Evolutionary conservation across 1,140 invertebrate genomes (phyloP).

Genomic region (Asbolus verrucosus): DNA sequence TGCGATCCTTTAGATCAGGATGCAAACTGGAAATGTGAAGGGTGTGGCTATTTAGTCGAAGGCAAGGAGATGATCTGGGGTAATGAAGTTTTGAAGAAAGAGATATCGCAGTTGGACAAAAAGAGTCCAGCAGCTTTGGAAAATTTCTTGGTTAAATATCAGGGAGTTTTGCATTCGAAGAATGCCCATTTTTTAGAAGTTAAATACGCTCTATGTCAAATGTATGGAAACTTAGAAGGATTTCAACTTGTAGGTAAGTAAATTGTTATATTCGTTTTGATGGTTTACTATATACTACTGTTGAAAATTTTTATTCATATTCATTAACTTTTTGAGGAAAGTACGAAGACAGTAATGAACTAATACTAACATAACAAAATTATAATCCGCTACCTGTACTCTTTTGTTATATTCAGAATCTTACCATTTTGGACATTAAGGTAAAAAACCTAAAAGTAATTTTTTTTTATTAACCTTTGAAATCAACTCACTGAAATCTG

Average conservation of each 20-base stretch:
- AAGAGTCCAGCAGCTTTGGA: conserved; percentile 69
- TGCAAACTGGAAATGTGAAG: conserved; percentile 73
- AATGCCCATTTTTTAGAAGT: conserved; percentile 75
- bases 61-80: conserved; percentile 70
- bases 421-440: too few species aligned
- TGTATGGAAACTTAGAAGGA: conserved; percentile 73
- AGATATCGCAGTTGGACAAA: conserved; percentile 70
- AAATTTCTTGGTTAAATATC: conserved; percentile 72
- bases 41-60: conserved; percentile 68
- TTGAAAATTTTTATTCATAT: too few species aligned
- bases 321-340: too few species aligned
- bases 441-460: too few species aligned
- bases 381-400: too few species aligned
- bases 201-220: conserved; percentile 73
- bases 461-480: too few species aligned
- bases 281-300: too few species aligned
- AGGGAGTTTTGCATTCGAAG: conserved; percentile 70
- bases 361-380: too few species aligned
- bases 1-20: conserved; percentile 71
- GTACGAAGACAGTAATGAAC: too few species aligned
- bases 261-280: not conserved
- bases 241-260: conserved; percentile 50
- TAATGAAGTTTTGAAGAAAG: conserved; percentile 71
- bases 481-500: too few species aligned
- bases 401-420: too few species aligned